These are phyloP conservation scores for Palaemon carinicauda DNA, from an alignment of 1,140 invertebrate species.

Conservation along the genomic window DNA sequence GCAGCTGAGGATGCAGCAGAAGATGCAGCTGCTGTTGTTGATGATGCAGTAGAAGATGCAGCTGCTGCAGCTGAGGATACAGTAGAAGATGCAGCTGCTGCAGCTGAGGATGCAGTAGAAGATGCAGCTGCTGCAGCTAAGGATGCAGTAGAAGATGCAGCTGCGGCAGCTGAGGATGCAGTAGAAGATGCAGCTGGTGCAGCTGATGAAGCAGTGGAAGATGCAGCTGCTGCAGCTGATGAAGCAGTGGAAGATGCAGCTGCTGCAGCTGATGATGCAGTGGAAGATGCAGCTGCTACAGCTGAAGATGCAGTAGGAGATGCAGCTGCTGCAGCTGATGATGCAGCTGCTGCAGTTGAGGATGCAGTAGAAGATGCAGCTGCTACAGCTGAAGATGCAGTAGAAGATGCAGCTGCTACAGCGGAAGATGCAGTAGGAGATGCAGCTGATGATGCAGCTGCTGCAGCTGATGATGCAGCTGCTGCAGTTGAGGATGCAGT, in stretches of 20 bases:
- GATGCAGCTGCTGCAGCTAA: background rate
- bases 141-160: slow-evolving; percentile 5
- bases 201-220: background rate
- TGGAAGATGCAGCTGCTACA: background rate
- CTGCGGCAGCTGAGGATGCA: too few species aligned
- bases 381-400: background rate
- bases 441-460: background rate
- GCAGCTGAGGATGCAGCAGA: background rate
- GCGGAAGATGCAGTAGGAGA: background rate
- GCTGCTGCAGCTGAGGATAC: background rate
- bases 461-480: background rate
- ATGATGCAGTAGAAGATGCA: background rate
- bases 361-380: background rate
- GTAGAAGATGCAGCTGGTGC: background rate
- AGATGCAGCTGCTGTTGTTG: background rate
- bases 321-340: background rate
- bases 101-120: background rate
- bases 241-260: background rate
- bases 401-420: background rate
- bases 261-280: background rate
- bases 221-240: background rate
- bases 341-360: background rate
- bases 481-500: background rate
- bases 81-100: background rate
- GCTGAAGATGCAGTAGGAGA: too few species aligned